These are phyloP conservation scores for Xiphorhynchus elegans DNA, from an alignment of 2,113 vertebrate species.

Conservation along the genomic window DNA sequence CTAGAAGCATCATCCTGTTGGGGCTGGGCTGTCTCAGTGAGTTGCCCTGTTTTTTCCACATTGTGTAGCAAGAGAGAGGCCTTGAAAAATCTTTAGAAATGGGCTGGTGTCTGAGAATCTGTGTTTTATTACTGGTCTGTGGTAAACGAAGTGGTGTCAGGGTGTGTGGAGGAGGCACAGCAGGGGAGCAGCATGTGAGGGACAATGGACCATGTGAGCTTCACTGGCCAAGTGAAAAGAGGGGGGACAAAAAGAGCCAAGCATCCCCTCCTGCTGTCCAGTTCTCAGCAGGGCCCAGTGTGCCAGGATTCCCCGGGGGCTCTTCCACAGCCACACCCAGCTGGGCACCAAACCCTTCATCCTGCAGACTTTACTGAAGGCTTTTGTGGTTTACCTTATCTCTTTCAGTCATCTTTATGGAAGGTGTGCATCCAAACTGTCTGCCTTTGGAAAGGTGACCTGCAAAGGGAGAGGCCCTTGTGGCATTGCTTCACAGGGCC, in stretches of 20 bases:
- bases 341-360: background rate
- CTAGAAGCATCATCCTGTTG: background rate
- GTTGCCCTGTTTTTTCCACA: background rate
- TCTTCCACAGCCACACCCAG: background rate
- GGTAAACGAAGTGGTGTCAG: background rate
- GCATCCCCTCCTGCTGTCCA: background rate
- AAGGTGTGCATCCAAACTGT: background rate
- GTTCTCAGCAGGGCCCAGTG: background rate
- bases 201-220: background rate
- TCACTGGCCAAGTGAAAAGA: background rate
- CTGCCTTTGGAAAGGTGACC: background rate
- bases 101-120: background rate
- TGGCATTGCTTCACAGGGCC: background rate
- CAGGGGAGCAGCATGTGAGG: background rate
- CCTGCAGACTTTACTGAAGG: background rate
- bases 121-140: background rate
- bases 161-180: background rate
- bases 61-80: rapidly evolving
- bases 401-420: background rate
- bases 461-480: background rate
- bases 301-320: background rate
- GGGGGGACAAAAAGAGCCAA: background rate
- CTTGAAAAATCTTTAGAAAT: background rate
- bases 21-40: background rate
- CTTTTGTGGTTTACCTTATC: constrained; percentile 43